phyloP scores from a whole-genome alignment of 1,140 invertebrate genomes.

The Metaphire vulgaris region DNA sequence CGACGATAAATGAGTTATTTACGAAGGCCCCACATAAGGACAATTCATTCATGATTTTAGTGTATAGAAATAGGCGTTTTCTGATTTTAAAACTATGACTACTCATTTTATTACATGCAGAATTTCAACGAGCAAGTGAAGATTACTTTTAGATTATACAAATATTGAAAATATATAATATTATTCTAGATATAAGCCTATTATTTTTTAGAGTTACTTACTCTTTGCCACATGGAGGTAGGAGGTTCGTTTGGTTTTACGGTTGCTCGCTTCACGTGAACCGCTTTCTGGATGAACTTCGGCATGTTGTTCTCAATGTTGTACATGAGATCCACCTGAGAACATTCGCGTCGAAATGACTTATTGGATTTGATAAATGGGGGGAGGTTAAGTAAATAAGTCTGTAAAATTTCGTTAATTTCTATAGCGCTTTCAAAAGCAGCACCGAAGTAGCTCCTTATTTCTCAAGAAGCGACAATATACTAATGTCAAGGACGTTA shows the following conservation, averaged over 20 bases:
- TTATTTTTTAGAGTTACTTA: not conserved
- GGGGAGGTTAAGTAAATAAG: too few species aligned
- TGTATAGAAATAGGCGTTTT: not conserved
- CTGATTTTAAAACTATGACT: conserved; percentile 9
- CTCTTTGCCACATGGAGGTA: conserved; percentile 10
- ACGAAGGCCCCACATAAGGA: not conserved
- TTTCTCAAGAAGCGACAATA: too few species aligned
- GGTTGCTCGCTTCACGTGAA: conserved; percentile 24
- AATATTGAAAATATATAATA: conserved; percentile 1
- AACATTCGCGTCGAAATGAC: too few species aligned
- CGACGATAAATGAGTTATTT: not conserved
- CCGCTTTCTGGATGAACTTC: conserved; percentile 24
- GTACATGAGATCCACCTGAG: conserved; percentile 31
- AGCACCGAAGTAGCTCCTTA: too few species aligned
- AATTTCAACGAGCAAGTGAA: not conserved
- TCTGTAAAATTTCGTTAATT: too few species aligned
- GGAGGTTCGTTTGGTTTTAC: conserved; percentile 25
- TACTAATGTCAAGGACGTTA: too few species aligned
- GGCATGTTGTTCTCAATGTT: conserved; percentile 32
- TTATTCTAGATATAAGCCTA: conserved; percentile 4
- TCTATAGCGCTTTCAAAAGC: too few species aligned
- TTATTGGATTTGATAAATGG: too few species aligned
- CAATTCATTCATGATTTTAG: not conserved
- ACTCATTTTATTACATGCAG: not conserved
- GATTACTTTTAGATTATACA: not conserved